Evolutionary conservation across 2,113 vertebrate genomes (phyloP).

Genomic region (Syngnathoides biaculeatus): DNA sequence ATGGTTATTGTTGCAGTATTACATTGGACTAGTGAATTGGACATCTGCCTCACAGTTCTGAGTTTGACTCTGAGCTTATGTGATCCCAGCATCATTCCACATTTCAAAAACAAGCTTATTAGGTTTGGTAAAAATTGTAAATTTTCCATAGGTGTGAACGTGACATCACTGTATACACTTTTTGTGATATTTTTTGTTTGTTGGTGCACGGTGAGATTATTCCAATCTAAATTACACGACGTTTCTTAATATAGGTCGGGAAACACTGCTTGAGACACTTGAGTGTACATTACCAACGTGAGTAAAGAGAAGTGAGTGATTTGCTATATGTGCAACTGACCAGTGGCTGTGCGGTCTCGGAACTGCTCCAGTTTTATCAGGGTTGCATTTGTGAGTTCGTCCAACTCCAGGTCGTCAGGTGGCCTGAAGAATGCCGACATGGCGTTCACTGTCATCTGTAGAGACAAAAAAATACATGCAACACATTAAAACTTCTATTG

Average conservation of each 20-base stretch:
- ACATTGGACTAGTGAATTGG: too few relatives aligned
- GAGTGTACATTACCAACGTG: background rate
- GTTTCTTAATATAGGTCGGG: background rate
- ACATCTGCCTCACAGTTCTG: too few relatives aligned
- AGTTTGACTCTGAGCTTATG: too few relatives aligned
- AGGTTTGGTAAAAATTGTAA: too few relatives aligned
- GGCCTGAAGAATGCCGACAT: constrained; percentile 89
- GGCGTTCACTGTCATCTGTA: constrained; percentile 88
- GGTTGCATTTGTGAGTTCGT: constrained; percentile 89
- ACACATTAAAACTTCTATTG: background rate
- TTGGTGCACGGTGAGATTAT: too few relatives aligned
- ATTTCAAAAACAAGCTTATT: too few relatives aligned
- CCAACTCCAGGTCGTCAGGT: constrained; percentile 85
- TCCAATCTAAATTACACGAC: too few relatives aligned
- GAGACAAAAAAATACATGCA: background rate
- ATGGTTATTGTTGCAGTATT: too few relatives aligned
- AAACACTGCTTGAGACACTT: background rate
- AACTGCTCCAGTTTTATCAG: constrained; percentile 97
- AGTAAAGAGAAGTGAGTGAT: background rate
- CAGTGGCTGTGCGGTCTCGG: constrained; percentile 91
- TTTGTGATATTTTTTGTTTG: too few relatives aligned
- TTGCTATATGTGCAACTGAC: constrained; percentile 61
- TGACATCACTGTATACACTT: too few relatives aligned
- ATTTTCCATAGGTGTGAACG: too few relatives aligned
- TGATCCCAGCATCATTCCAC: too few relatives aligned